These are phyloP conservation scores for Epinotia nisella DNA, from an alignment of 2,888 invertebrate genomes.

Conservation along the genomic window DNA sequence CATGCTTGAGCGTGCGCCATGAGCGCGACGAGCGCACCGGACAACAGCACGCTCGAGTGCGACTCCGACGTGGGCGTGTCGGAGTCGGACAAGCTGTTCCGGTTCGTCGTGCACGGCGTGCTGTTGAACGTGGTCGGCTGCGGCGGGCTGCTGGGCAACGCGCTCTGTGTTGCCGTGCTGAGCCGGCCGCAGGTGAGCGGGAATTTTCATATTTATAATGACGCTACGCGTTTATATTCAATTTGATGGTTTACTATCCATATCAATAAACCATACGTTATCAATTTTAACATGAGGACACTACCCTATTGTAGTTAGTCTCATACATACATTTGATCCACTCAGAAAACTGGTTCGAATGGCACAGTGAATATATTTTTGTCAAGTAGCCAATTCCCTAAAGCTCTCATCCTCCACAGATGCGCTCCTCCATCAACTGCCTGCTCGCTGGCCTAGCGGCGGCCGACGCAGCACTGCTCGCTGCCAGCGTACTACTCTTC, in stretches of 20 bases:
- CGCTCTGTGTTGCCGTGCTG: constrained; percentile 95
- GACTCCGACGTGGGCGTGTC: constrained; percentile 69
- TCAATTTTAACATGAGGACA: too few species aligned
- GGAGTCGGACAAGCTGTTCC: constrained; percentile 85
- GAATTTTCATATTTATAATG: too few species aligned
- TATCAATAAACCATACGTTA: too few species aligned
- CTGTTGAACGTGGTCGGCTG: constrained; percentile 91
- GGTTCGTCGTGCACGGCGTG: constrained; percentile 93
- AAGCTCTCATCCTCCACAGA: constrained; percentile 73
- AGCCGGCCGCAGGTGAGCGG: constrained; percentile 93
- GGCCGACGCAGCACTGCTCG: constrained; percentile 95
- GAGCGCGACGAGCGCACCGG: constrained; percentile 55
- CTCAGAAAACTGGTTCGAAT: too few species aligned
- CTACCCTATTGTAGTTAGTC: too few species aligned
- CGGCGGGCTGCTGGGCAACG: constrained; percentile 95
- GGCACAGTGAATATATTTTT: too few species aligned
- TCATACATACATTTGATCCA: too few species aligned
- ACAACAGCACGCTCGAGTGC: constrained; percentile 58
- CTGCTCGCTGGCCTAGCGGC: constrained; percentile 96
- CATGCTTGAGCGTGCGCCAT: constrained; percentile 51
- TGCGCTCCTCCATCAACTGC: constrained; percentile 98
- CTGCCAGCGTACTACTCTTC: constrained; percentile 94
- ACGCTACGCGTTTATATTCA: too few species aligned
- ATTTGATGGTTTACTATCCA: too few species aligned
- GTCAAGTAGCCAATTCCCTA: neutral